Evolutionary conservation across 2,888 invertebrate genomes (phyloP).

Genomic region (Pammene aurita): DNA sequence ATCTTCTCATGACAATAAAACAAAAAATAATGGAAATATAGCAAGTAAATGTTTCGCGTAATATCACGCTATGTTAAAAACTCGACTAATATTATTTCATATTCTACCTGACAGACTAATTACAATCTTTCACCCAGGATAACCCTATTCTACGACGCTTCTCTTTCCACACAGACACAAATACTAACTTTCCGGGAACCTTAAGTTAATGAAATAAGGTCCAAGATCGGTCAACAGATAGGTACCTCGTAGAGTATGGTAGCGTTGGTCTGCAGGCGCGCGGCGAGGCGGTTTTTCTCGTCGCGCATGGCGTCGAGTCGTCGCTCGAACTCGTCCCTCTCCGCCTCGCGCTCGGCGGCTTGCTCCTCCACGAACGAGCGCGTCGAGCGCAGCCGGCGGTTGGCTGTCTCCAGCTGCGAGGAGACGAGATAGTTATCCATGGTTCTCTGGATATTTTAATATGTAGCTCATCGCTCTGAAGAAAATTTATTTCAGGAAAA

Average conservation of each 20-base stretch:
- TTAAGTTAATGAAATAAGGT: not conserved
- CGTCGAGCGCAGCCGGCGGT: constrained; percentile 92
- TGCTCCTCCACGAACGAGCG: constrained; percentile 95
- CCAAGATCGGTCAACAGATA: not conserved
- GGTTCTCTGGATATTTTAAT: no score
- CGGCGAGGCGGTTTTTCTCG: constrained; percentile 85
- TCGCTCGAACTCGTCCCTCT: constrained; percentile 92
- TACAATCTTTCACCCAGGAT: no score
- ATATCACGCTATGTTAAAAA: no score
- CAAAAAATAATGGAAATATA: no score
- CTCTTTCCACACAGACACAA: no score
- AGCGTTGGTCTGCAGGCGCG: constrained; percentile 84
- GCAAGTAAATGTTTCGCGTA: no score
- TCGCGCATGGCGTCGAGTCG: constrained; percentile 86
- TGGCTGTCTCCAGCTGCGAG: constrained; percentile 91
- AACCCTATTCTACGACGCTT: no score
- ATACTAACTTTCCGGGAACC: not conserved
- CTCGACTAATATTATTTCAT: no score
- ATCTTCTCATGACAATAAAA: no score
- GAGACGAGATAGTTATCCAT: not conserved
- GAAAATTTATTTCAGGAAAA: no score
- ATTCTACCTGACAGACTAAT: no score
- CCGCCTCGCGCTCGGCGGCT: constrained; percentile 93
- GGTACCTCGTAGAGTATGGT: constrained; percentile 88
- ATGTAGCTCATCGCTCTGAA: no score